Evolutionary conservation across 2,797 vertebrate genomes (phyloP).

Genomic region (Acipenser ruthenus): DNA sequence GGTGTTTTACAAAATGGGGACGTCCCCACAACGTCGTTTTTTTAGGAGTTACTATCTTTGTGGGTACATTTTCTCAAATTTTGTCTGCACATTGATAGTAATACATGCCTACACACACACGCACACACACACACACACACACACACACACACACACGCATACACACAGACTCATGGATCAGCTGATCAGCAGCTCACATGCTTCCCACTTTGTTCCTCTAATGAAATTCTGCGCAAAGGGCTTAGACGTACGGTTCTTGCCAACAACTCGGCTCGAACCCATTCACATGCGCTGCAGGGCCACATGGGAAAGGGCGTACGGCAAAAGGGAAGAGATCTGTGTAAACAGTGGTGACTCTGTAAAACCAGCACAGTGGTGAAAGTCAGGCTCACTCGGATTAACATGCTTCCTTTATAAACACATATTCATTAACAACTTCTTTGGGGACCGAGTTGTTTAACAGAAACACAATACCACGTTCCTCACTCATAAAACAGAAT

Average conservation of each 20-base stretch:
- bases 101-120: too few species aligned
- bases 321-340: slow-evolving; percentile 16
- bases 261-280: slow-evolving; percentile 12
- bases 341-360: too few species aligned
- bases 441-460: too few species aligned
- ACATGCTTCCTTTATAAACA: slow-evolving; percentile 23
- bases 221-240: slow-evolving; percentile 34
- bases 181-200: slow-evolving; percentile 37
- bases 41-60: too few species aligned
- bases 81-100: too few species aligned
- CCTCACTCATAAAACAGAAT: too few species aligned
- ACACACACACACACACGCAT: not conserved
- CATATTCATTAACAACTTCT: slow-evolving; percentile 23
- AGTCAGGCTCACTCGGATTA: slow-evolving; percentile 20
- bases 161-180: slow-evolving; percentile 24
- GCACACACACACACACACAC: too few species aligned
- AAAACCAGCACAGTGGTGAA: slow-evolving; percentile 13
- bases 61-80: too few species aligned
- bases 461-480: too few species aligned
- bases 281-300: slow-evolving; percentile 15
- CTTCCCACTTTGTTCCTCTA: slow-evolving; percentile 30
- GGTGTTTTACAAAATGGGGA: too few species aligned
- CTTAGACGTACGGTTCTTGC: slow-evolving; percentile 19
- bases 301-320: slow-evolving; percentile 21
- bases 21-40: too few species aligned